These are phyloP conservation scores for Caradrina kadenii DNA, from an alignment of 2,888 invertebrate species.

Conservation along the genomic window DNA sequence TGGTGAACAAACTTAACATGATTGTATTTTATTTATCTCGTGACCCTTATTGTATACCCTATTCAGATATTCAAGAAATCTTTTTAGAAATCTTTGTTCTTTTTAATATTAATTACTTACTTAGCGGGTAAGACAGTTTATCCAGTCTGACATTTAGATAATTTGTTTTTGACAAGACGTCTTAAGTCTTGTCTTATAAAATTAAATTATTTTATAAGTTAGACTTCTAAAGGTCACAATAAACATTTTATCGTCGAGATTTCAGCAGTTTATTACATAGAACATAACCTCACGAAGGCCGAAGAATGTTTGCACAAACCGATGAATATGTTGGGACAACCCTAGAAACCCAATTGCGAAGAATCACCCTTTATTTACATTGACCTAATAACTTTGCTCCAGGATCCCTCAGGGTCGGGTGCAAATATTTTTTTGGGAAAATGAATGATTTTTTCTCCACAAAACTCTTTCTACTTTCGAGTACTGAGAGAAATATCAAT, in stretches of 20 bases:
- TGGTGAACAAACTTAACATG: neutral
- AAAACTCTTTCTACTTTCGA: constrained; percentile 58
- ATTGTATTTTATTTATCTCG: neutral
- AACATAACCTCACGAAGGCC: constrained; percentile 26
- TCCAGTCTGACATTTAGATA: constrained; percentile 1
- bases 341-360: constrained; percentile 70
- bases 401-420: constrained; percentile 64
- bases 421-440: constrained; percentile 74
- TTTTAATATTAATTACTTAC: constrained; percentile 8
- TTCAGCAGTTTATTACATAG: constrained; percentile 20
- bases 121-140: neutral
- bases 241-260: constrained; percentile 30
- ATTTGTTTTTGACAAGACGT: neutral
- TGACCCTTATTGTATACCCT: neutral
- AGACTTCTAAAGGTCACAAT: neutral
- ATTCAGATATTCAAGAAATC: constrained; percentile 7
- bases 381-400: constrained; percentile 76
- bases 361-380: constrained; percentile 78
- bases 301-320: constrained; percentile 65
- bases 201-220: neutral
- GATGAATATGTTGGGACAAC: constrained; percentile 69
- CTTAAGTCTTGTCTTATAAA: neutral
- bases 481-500: constrained; percentile 13
- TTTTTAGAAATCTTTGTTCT: neutral
- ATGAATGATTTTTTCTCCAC: constrained; percentile 60